These are phyloP conservation scores for Sebastes hubbsi DNA, from an alignment of 2,797 vertebrate species.

Conservation along the genomic window DNA sequence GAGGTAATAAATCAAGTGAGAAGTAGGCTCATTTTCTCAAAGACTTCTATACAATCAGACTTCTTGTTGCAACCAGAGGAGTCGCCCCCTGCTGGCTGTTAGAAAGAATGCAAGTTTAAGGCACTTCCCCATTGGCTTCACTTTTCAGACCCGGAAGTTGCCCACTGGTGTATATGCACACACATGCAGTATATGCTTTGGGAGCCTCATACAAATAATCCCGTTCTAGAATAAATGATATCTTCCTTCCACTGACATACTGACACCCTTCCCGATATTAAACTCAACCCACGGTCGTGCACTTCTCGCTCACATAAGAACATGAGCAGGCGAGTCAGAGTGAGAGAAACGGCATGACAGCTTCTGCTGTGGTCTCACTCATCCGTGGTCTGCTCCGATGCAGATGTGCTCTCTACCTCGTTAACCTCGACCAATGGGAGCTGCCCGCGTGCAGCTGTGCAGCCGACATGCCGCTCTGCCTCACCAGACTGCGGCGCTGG, in stretches of 20 bases:
- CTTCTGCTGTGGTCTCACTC: slow-evolving; percentile 57
- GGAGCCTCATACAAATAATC: slow-evolving; percentile 2
- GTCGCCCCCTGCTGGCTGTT: no score
- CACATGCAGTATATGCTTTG: not conserved
- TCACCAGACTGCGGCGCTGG: slow-evolving; percentile 69
- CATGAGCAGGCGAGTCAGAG: slow-evolving; percentile 10
- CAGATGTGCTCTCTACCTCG: slow-evolving; percentile 78
- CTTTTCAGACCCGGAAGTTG: no score
- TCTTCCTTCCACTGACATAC: slow-evolving; percentile 26
- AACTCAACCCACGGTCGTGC: slow-evolving; percentile 40
- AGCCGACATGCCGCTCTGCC: slow-evolving; percentile 54
- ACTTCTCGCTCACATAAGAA: slow-evolving; percentile 13
- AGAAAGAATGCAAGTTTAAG: no score
- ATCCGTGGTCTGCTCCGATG: slow-evolving; percentile 66
- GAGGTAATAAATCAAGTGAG: no score
- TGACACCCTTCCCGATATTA: slow-evolving; percentile 34
- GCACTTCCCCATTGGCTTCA: no score
- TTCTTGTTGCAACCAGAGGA: no score
- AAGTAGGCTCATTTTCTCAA: no score
- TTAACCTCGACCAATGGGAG: slow-evolving; percentile 78
- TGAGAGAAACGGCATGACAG: slow-evolving; percentile 24
- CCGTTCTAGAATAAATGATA: not conserved
- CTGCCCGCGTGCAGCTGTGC: slow-evolving; percentile 68
- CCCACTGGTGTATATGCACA: not conserved
- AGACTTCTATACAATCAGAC: no score